Evolutionary conservation across 2,797 vertebrate species (phyloP), one percentile per base, ranked within the genome.

Genomic region (Sus cebifrons): DNA sequence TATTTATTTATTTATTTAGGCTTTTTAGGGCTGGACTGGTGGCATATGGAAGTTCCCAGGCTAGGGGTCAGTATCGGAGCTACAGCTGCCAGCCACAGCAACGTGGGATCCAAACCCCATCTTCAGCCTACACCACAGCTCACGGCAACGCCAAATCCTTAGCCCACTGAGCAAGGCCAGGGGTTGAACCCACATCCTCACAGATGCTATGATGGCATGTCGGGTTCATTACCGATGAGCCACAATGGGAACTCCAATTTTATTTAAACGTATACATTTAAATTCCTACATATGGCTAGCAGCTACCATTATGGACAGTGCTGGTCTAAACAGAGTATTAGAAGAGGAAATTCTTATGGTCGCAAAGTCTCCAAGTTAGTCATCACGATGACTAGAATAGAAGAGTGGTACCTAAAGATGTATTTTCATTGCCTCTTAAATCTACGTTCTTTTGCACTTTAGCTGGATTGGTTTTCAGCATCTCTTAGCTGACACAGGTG

Each of bases 201-300:
- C 9, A 10, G 44, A 49, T 49, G 1, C 44, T 49, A 36, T 36
- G 36, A 36, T 36, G 36, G 36, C 36, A 36, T 49, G 44, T 49
- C 44, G 44, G 44, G 9, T 49, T 49, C 9, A 10, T 49, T 49
- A 49, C 44, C 9, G 44, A 6, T 49, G 44, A 49, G 44, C 44
- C 9, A 49, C 9, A 10, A 49, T 49, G 44, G 9, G 44, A 49
- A 49, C 44, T 49, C 44, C 44, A 49, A 73, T 36, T 86, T 86
- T 95, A 56, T 23, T 62, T 86, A 78, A 77, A 32, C 44, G 44
- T 64, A 82, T 82, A 49, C 78, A 54, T 95, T 93, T 95, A 52
- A 64, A 32, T 83, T 20, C 18, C 40, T 87, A 15, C 9, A 2
- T 64, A 27, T 36, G 29, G 17, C 81, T 87, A 71, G 71, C 68